Conservation (phyloP, 1,140 invertebrate species). For the Hetaerina americana region DNA sequence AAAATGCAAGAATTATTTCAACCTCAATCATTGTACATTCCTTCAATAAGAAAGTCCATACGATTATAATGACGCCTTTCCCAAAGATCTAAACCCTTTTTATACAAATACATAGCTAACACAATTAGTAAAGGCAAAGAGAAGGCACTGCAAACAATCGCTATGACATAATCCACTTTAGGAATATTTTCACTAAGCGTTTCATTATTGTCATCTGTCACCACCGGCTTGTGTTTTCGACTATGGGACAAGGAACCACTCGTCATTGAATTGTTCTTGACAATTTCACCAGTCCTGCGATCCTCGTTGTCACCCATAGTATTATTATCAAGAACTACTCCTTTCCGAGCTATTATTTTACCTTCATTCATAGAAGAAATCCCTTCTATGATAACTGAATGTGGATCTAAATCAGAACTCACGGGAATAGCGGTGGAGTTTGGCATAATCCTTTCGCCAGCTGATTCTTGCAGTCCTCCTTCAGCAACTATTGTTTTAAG, state of each 20-base stretch:
- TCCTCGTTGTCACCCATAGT: no score
- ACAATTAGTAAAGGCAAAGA: slow-evolving; percentile 47
- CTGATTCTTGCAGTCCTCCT: no score
- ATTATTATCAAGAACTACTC: no score
- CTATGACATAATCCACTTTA: slow-evolving; percentile 44
- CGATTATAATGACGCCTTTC: slow-evolving; percentile 58
- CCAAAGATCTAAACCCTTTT: slow-evolving; percentile 55
- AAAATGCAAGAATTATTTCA: not conserved
- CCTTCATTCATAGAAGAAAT: not conserved
- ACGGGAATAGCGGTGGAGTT: no score
- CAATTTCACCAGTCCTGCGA: no score
- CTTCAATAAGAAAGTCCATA: slow-evolving; percentile 67
- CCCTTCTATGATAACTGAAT: not conserved
- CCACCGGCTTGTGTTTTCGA: slow-evolving; percentile 30
- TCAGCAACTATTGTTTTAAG: no score
- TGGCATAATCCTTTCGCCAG: no score
- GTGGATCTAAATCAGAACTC: no score
- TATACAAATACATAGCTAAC: slow-evolving; percentile 43
- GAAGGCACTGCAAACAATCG: slow-evolving; percentile 47
- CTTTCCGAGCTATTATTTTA: not conserved
- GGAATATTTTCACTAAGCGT: slow-evolving; percentile 23
- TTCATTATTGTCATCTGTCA: slow-evolving; percentile 23
- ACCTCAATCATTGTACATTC: slow-evolving; percentile 49
- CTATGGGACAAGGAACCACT: no score
- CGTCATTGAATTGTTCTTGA: no score